A percentile compares a stretch with the other conserved stretches of the same genome.
These are phyloP conservation scores for Pocillopora meandrina DNA, from an alignment of 92 coral and sea anemone genomes.

Conservation along the genomic window DNA sequence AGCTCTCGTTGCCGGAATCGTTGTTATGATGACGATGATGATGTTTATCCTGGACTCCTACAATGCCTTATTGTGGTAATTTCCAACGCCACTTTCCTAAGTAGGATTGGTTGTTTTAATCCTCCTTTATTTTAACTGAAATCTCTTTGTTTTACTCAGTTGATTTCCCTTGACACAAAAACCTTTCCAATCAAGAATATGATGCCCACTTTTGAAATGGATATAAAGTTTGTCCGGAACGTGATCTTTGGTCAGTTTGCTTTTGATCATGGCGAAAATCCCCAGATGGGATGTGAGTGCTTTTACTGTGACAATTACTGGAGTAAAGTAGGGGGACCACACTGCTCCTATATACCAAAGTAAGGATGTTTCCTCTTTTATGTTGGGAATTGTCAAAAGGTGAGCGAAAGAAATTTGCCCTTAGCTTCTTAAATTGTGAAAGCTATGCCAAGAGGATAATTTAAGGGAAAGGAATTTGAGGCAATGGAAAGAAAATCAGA, in stretches of 20 bases:
- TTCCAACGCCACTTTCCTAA: background rate
- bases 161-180: conserved; percentile 8
- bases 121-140: background rate
- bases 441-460: too few relatives aligned
- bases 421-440: too few relatives aligned
- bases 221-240: conserved; percentile 17
- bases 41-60: background rate
- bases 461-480: too few relatives aligned
- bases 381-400: too few relatives aligned
- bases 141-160: background rate
- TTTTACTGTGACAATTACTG: conserved; percentile 22
- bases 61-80: background rate
- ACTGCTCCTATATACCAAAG: conserved; percentile 16
- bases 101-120: background rate
- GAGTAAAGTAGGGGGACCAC: conserved; percentile 24
- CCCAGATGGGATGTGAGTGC: conserved; percentile 21
- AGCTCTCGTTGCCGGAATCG: too few relatives aligned
- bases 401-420: too few relatives aligned
- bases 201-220: background rate
- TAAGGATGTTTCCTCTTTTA: background rate
- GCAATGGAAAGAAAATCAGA: too few relatives aligned
- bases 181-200: background rate
- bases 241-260: conserved; percentile 16
- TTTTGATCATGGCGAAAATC: conserved; percentile 8
- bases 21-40: too few relatives aligned